Evolutionary conservation across 1,140 invertebrate species (phyloP).

Genomic region (Drosophila santomea): DNA sequence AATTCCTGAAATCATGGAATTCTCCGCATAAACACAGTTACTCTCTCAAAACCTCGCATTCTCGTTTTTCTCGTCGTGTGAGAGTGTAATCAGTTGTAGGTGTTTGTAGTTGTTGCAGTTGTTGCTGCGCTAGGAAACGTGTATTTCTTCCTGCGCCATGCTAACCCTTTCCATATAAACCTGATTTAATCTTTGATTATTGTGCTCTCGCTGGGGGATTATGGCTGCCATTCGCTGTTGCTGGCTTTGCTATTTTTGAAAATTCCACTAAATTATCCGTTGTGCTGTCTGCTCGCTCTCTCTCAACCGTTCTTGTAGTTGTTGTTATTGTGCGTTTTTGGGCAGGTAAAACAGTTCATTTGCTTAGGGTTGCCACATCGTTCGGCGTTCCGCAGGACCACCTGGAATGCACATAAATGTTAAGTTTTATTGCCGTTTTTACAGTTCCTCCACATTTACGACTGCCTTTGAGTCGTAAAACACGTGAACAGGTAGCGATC

Average conservation of each 20-base stretch:
- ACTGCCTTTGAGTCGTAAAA: slow-evolving; percentile 34
- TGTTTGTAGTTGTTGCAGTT: slow-evolving; percentile 57
- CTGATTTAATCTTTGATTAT: slow-evolving; percentile 83
- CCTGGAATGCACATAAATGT: slow-evolving; percentile 65
- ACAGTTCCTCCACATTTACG: slow-evolving; percentile 41
- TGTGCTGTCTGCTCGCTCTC: slow-evolving; percentile 31
- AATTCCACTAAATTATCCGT: slow-evolving; percentile 82
- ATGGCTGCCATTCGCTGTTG: slow-evolving; percentile 49
- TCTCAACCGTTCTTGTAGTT: slow-evolving; percentile 21
- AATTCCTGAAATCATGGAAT: not conserved
- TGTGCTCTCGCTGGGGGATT: slow-evolving; percentile 57
- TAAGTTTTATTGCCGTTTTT: slow-evolving; percentile 54
- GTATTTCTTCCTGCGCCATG: slow-evolving; percentile 81
- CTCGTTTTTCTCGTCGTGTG: slow-evolving; percentile 21
- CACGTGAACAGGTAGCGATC: slow-evolving; percentile 51
- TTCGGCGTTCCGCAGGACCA: slow-evolving; percentile 46
- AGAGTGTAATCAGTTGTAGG: slow-evolving; percentile 61
- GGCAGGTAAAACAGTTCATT: slow-evolving; percentile 81
- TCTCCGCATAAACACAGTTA: slow-evolving; percentile 23
- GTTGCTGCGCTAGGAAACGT: slow-evolving; percentile 75
- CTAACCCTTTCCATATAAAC: slow-evolving; percentile 82
- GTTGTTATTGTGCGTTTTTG: slow-evolving; percentile 16
- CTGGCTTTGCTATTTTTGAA: slow-evolving; percentile 77
- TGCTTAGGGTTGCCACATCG: slow-evolving; percentile 69
- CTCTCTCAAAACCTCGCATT: slow-evolving; percentile 21